Evolutionary conservation across 2,113 vertebrate species (phyloP), one percentile per base, ranked within the genome.

Genomic region (Urocynchramus pylzowi): DNA sequence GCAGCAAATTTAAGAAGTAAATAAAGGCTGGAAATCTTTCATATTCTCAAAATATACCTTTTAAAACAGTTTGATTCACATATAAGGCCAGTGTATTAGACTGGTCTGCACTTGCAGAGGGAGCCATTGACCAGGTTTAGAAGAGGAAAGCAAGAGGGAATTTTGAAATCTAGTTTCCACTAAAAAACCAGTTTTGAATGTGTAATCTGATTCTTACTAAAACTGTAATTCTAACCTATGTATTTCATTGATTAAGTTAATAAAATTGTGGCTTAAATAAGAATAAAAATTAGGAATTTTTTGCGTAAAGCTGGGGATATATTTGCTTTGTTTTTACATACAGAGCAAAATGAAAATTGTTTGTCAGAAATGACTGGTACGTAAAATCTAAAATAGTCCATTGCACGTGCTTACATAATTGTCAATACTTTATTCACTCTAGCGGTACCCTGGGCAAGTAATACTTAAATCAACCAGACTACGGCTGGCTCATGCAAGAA

Each of bases 361-460:
- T 61, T 67, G 31, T 67, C 21, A 70, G 31, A 83, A 92, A 71
- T 45, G 31, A 68, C 10, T 20, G 5, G 16, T 65, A 50, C 2
- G 0, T 75, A 76, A 76, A 69, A 47, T 61, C n/a, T 47, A 5
- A 18, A 54, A 9, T 41, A 27, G 26, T 42, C 20, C 14, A 13
- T 75, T 91, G 27, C 22, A 19, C 17, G 5, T 57, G 24, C 33
- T 74, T 87, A 71, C 0, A 30, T 83, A 93, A 92, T 37, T 89
- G 28, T 84, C 60, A 37, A 52, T 87, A 71, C 52, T 11, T 88
- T 94, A 7, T 6, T 91, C 42, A 63, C 73, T 94, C 89, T 44
- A 99, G 99, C 98, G 98, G 31, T 99, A 99, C 83, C 99, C 99
- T 13, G 99, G 99, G 44, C 99, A 99, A 97, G 99, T 99, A 94